Evolutionary conservation across 2,888 invertebrate species (phyloP).

Genomic region (Agrotis ipsilon): DNA sequence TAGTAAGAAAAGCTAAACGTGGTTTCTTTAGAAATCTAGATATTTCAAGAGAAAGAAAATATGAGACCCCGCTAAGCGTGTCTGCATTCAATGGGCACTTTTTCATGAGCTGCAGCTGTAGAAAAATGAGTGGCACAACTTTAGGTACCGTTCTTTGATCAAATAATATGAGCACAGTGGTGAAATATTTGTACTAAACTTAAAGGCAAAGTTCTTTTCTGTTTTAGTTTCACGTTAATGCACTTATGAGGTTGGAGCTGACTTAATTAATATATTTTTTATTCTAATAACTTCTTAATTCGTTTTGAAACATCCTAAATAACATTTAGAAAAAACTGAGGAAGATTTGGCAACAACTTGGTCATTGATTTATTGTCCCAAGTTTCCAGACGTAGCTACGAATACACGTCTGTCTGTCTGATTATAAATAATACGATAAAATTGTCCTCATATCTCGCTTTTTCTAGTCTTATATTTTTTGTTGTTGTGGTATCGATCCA

Average conservation of each 20-base stretch:
- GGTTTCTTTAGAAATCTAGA: neutral
- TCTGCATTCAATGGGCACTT: slow-evolving; percentile 20
- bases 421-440: slow-evolving; percentile 27
- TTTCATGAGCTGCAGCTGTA: slow-evolving; percentile 8
- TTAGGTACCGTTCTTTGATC: slow-evolving; percentile 2
- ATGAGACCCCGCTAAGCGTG: neutral
- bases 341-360: slow-evolving; percentile 6
- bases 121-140: slow-evolving; percentile 15
- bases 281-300: too few species aligned
- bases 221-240: neutral
- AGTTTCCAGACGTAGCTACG: slow-evolving; percentile 34
- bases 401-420: slow-evolving; percentile 20
- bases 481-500: slow-evolving; percentile 9
- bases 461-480: slow-evolving; percentile 3
- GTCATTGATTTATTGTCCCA: slow-evolving; percentile 23
- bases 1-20: neutral
- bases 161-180: neutral
- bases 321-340: slow-evolving; percentile 2
- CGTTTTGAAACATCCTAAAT: neutral
- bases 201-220: neutral
- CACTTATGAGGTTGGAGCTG: too few species aligned
- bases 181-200: neutral
- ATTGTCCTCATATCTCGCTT: slow-evolving; percentile 22
- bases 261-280: neutral
- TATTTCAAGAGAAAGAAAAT: slow-evolving; percentile 13